Conservation (phyloP, 2,797 vertebrate genomes). For the Esox masquinongy region DNA sequence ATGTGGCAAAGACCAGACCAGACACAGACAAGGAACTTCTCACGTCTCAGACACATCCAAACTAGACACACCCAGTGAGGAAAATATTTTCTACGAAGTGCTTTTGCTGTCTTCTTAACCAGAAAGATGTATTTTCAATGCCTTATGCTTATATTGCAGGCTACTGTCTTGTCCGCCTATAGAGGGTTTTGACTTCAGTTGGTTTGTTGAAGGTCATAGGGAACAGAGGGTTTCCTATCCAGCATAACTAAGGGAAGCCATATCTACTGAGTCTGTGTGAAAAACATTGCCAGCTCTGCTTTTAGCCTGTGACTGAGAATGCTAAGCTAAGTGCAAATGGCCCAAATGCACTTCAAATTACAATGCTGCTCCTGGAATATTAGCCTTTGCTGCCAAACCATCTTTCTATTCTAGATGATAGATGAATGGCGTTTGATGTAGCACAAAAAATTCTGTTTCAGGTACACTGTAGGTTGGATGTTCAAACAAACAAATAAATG, state of each 20-base stretch:
- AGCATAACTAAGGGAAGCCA: neutral
- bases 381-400: slow-evolving; percentile 22
- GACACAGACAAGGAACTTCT: slow-evolving; percentile 40
- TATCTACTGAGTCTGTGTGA: slow-evolving; percentile 17
- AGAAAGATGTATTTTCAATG: too few relatives aligned
- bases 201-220: neutral
- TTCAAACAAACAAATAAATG: slow-evolving; percentile 16
- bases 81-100: neutral
- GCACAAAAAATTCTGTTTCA: neutral
- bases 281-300: slow-evolving; percentile 23
- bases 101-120: too few relatives aligned
- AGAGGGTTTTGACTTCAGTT: neutral
- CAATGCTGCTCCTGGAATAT: slow-evolving; percentile 40
- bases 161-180: neutral
- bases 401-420: slow-evolving; percentile 9
- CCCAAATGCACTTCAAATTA: slow-evolving; percentile 50
- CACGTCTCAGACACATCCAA: slow-evolving; percentile 29
- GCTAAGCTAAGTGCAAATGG: slow-evolving; percentile 43
- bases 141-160: too few relatives aligned
- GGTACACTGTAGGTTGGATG: slow-evolving; percentile 8
- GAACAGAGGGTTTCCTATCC: neutral
- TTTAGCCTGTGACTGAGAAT: slow-evolving; percentile 45
- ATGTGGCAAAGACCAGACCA: slow-evolving; percentile 38
- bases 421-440: too few relatives aligned
- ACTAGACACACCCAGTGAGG: neutral